Evolutionary conservation across 2,888 invertebrate genomes (phyloP).

Genomic region (Homarus gammarus): DNA sequence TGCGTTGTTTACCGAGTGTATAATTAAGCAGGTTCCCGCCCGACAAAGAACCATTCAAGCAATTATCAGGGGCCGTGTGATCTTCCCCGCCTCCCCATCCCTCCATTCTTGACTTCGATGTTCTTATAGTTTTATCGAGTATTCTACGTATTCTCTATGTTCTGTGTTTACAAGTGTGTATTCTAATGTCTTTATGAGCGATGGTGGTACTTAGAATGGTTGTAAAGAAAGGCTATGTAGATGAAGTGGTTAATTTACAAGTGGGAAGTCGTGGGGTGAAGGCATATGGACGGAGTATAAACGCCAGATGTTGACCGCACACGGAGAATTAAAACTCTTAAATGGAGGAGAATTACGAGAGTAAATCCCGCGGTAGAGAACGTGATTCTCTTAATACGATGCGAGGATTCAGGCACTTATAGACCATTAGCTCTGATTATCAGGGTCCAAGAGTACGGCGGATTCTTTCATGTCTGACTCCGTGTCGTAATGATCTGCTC

Average conservation of each 20-base stretch:
- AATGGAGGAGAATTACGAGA: slow-evolving; percentile 20
- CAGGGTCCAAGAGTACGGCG: background rate
- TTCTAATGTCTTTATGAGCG: no score
- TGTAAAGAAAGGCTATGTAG: no score
- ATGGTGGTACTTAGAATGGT: no score
- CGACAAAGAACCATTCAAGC: slow-evolving; percentile 28
- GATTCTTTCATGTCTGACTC: background rate
- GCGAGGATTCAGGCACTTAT: background rate
- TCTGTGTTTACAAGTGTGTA: no score
- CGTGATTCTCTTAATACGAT: background rate
- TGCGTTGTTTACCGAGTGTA: slow-evolving; percentile 13
- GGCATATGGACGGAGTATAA: background rate
- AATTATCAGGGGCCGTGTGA: slow-evolving; percentile 12
- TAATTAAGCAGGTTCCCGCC: slow-evolving; percentile 14
- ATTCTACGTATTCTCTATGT: no score
- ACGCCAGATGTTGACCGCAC: slow-evolving; percentile 31
- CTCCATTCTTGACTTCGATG: background rate
- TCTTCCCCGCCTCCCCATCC: background rate
- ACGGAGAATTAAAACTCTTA: slow-evolving; percentile 29
- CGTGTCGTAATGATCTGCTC: background rate
- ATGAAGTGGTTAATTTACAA: no score
- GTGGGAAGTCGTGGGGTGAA: background rate
- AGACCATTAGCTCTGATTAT: background rate
- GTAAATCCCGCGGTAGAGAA: slow-evolving; percentile 20
- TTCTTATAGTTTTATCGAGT: background rate